Base-by-base conservation (phyloP, 2,888 invertebrate species). In the Mimas tiliae region DNA sequence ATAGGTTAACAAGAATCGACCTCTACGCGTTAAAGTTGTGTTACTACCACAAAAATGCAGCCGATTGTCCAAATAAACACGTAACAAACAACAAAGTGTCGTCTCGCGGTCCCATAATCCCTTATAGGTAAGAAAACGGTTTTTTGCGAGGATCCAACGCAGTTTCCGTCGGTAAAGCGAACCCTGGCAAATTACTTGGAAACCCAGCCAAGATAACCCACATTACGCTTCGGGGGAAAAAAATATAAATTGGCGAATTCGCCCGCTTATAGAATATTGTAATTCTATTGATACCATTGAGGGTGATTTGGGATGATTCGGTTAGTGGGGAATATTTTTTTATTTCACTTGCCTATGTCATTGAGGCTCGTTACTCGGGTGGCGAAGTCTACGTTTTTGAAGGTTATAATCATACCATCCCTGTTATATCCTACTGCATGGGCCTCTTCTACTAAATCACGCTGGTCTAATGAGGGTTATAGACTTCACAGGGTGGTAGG, bases 201-300 rank as follows among this genome's bases (percentile, higher is more conserved):
- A 76, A 77, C 69, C 58, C 70, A 67, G 74, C 74, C 70, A 72
- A 75, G 75, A 77, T 77, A 76, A 74, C 72, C 58, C 69, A 21
- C 51, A n/a, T 42, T 58, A 63, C 45, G 55, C 53, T 47, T 14
- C 63, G 66, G 42, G 47, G 62, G 27, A 27, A 12, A 55, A 55
- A 64, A 67, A 67, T 55, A 55, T 64, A 64, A 64, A 58, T 64
- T 64, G 64, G 27, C 27, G 33, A 65, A 62, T 58, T 42, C 58
- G 1, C 55, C 16, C 34, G 38, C 55, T 42, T 58, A 58, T 65
- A 52, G 67, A 58, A 63, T 38, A 62, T 62, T 64, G 51, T 62
- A 51, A 65, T 63, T 58, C 63, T 64, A 64, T 67, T 63, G 66
- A 63, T 53, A 63, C 63, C 47, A 19, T 63, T 63, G 9, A 0